Conservation (phyloP, 2,888 invertebrate genomes). For the Automeris io region DNA sequence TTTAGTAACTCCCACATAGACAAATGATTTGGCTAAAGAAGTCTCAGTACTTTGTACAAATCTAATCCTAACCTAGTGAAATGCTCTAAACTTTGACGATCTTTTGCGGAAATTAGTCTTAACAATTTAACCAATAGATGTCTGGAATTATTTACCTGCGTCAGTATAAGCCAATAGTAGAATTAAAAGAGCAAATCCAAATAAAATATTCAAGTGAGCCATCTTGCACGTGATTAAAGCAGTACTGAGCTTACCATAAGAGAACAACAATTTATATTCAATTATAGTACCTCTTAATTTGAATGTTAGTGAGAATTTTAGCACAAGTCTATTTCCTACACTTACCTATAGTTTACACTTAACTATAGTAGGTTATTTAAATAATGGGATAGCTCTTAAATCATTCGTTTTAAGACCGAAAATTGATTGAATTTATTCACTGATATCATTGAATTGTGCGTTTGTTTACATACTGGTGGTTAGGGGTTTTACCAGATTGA, state of each 20-base stretch:
- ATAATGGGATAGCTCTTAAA: background rate
- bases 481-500: slow-evolving; percentile 1
- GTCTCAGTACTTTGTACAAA: too few relatives aligned
- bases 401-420: background rate
- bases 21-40: too few relatives aligned
- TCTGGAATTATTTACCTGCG: slow-evolving; percentile 28
- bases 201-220: slow-evolving; percentile 17
- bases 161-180: slow-evolving; percentile 16
- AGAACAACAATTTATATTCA: slow-evolving; percentile 18
- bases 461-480: slow-evolving; percentile 8
- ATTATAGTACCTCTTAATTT: slow-evolving; percentile 13
- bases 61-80: too few relatives aligned
- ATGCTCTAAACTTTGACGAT: too few relatives aligned
- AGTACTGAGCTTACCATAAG: slow-evolving; percentile 12
- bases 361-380: background rate
- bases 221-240: slow-evolving; percentile 16
- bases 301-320: slow-evolving; percentile 16
- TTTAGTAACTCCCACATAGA: too few relatives aligned
- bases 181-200: slow-evolving; percentile 19
- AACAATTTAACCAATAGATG: too few relatives aligned
- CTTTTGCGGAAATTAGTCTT: too few relatives aligned
- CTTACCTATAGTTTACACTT: background rate
- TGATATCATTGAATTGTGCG: background rate
- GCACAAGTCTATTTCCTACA: slow-evolving; percentile 10
- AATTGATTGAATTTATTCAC: too few relatives aligned